Conservation (phyloP, 2,888 invertebrate species). For the Aspidiotus rigidus region DNA sequence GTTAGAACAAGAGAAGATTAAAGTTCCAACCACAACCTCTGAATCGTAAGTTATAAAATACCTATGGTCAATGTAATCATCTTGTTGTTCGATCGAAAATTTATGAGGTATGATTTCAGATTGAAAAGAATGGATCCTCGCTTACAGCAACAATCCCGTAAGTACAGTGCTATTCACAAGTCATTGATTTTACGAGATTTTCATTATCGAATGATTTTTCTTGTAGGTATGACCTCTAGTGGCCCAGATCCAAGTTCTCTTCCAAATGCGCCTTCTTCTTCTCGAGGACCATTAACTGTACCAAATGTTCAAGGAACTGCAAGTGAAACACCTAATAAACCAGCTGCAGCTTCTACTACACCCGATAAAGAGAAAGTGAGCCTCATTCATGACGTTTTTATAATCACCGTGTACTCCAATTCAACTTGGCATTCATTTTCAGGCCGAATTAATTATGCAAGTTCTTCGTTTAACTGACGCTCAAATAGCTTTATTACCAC, state of each 20-base stretch:
- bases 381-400: no score
- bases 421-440: conserved; percentile 39
- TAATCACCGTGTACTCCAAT: no score
- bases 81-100: neutral
- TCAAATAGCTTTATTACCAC: conserved; percentile 89
- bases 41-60: neutral
- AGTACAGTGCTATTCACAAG: neutral
- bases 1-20: neutral
- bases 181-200: neutral
- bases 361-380: conserved; percentile 33
- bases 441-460: conserved; percentile 96
- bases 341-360: conserved; percentile 21
- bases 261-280: conserved; percentile 37
- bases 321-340: conserved; percentile 12
- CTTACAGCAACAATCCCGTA: conserved; percentile 34
- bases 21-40: neutral
- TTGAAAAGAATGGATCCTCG: conserved; percentile 22
- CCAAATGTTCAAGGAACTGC: conserved; percentile 21
- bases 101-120: conserved; percentile 6
- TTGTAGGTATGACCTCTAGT: neutral
- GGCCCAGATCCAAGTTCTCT: conserved; percentile 39
- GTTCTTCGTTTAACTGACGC: conserved; percentile 94
- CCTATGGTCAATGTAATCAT: conserved; percentile 5
- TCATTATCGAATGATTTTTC: no score
- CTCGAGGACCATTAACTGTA: no score